Base-by-base conservation (phyloP, 2,888 invertebrate genomes). In the Mimachlamys varia region DNA sequence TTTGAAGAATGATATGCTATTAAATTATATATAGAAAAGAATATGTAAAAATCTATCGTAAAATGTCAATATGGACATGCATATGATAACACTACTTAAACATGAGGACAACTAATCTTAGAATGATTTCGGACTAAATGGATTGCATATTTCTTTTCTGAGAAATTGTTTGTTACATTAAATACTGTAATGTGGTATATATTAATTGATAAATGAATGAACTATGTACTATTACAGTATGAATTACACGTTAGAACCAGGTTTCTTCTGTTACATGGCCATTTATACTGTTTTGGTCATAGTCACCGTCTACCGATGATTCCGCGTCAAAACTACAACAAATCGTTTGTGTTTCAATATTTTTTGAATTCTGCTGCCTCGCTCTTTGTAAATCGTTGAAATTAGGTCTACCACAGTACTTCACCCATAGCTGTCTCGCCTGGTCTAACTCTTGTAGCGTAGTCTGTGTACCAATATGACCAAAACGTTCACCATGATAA, bases 231-330 rank as follows among this genome's bases (percentile, higher is more conserved):
- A 33, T 13, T 76, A 76, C 62, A 62, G 22, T 53, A 19, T 53
- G 22, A 5, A 53, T 5, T 44, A 7, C 3, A 22, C 27, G 27
- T 33, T 76, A 76, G 33, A 76, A 76, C 33, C 27, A 10, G 76
- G 76, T 76, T 27, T 76, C 76, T 15, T 76, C 76, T 1, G 76
- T 33, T 0, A 76, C 27, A 3, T 44, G 44, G 3, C 44, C 44
- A 76, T 76, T 22, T 76, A 27, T 10, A 76, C 27, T 76, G 17
- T 33, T 10, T 76, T 76, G 33, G 33, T 76, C 33, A 33, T 5
- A 76, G 76, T 76, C 76, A 76, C 76, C 76, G 17, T 76, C 76
- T 33, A 76, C 76, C 12, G 76, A 33, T 27, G 76, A 76, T 76
- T 76, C 33, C 19, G 33, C 76, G 33, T 76, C 76, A 27, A 76